These are phyloP conservation scores for Metacarcinus magister DNA, from an alignment of 2,888 invertebrate genomes.

Conservation along the genomic window DNA sequence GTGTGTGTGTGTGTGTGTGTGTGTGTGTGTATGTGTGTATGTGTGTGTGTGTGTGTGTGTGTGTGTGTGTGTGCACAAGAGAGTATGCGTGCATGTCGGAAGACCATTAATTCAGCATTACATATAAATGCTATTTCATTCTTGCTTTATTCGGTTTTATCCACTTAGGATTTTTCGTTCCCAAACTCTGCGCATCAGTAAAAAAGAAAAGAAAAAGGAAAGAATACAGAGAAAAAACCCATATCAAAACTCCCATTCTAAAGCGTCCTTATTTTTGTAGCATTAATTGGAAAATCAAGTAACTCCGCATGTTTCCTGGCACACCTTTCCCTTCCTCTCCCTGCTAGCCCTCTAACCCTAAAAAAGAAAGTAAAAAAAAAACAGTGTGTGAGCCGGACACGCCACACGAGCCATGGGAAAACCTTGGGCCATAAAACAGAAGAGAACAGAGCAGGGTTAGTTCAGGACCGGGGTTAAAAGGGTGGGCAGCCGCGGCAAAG, in stretches of 20 bases:
- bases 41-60: not conserved
- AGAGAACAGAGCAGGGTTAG: constrained; percentile 51
- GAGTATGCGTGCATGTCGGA: no score
- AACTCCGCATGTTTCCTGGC: not conserved
- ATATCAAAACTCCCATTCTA: not conserved
- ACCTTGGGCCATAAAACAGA: constrained; percentile 47
- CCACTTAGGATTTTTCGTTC: not conserved
- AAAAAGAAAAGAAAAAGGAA: not conserved
- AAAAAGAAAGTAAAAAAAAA: not conserved
- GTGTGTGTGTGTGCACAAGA: no score
- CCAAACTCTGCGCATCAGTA: not conserved
- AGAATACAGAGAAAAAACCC: not conserved
- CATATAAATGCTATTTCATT: not conserved
- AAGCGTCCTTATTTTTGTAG: not conserved
- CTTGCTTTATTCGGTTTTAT: not conserved
- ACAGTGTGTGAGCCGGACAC: constrained; percentile 38
- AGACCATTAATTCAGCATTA: not conserved
- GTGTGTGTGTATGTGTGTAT: not conserved
- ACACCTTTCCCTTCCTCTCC: not conserved
- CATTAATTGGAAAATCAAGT: constrained; percentile 44
- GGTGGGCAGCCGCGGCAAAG: constrained; percentile 57
- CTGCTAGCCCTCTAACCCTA: not conserved
- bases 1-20: constrained; percentile 8
- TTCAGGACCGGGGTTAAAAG: constrained; percentile 51
- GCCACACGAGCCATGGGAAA: constrained; percentile 12